A percentile compares a stretch with the other conserved stretches of the same genome.
These are phyloP conservation scores for Mycalesis mineus DNA, from an alignment of 2,888 invertebrate genomes.

Conservation along the genomic window DNA sequence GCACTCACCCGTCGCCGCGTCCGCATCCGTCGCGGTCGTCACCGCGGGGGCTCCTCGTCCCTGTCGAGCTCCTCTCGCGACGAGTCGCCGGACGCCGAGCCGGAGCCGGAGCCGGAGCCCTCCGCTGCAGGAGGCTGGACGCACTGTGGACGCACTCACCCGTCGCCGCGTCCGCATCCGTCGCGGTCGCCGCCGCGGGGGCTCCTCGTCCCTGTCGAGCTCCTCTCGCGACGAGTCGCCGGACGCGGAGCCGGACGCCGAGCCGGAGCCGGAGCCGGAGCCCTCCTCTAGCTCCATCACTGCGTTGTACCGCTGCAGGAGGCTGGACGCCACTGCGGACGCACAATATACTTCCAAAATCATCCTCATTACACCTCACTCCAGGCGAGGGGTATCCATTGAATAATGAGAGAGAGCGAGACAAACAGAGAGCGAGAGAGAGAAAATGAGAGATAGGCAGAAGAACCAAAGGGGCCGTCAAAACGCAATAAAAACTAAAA, in stretches of 20 bases:
- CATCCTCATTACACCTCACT: no score
- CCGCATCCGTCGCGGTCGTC: conserved; percentile 26
- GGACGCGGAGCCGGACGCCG: conserved; percentile 37
- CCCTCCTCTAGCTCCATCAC: conserved; percentile 60
- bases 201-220: conserved; percentile 34
- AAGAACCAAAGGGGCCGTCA: no score
- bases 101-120: conserved; percentile 37
- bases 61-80: conserved; percentile 37
- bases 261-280: conserved; percentile 41
- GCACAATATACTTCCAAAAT: no score
- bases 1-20: conserved; percentile 38
- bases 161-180: conserved; percentile 35
- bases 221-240: conserved; percentile 41
- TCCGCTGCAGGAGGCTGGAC: conserved; percentile 48
- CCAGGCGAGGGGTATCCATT: no score
- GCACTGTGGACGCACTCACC: conserved; percentile 43
- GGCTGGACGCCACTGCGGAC: conserved; percentile 45
- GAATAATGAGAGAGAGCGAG: no score
- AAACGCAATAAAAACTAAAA: no score
- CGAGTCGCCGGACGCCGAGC: conserved; percentile 45
- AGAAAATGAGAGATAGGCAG: no score
- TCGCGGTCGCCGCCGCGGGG: conserved; percentile 28
- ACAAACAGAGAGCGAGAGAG: no score
- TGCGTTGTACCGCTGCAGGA: conserved; percentile 57
- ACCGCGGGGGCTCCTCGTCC: conserved; percentile 30